These are phyloP conservation scores for Drosophila kuntzei DNA, from an alignment of 2,888 invertebrate species.

Conservation along the genomic window DNA sequence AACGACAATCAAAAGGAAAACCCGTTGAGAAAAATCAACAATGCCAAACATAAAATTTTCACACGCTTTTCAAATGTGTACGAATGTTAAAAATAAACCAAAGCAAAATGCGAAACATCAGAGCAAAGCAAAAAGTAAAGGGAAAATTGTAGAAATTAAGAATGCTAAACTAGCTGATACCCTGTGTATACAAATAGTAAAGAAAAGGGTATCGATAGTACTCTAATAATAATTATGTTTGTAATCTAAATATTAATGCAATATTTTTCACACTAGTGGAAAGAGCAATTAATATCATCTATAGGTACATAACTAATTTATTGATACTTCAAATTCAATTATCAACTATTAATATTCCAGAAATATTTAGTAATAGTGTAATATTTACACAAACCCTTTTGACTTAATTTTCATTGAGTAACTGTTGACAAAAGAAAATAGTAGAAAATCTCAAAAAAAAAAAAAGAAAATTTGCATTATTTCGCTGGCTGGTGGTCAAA, in stretches of 20 bases:
- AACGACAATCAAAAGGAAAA: constrained; percentile 4
- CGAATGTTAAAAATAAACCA: constrained; percentile 56
- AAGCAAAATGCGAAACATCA: constrained; percentile 60
- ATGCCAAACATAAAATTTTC: constrained; percentile 39
- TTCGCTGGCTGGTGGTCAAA: constrained; percentile 29
- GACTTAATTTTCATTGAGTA: not conserved
- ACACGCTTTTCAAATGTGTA: constrained; percentile 42
- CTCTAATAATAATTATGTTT: not conserved
- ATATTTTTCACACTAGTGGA: too few species aligned
- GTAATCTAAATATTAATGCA: not conserved
- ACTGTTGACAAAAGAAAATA: constrained; percentile 6
- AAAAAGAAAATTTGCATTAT: not conserved
- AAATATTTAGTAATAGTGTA: not conserved
- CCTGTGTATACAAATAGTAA: not conserved
- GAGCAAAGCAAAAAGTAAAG: constrained; percentile 59
- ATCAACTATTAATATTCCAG: not conserved
- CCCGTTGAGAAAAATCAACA: constrained; percentile 28
- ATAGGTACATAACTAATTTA: not conserved
- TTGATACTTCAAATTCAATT: not conserved
- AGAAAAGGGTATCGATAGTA: not conserved
- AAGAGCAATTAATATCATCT: too few species aligned
- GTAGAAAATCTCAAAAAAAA: constrained; percentile 10
- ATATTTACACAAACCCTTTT: not conserved
- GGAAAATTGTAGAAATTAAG: not conserved
- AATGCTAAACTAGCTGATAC: not conserved